phyloP scores from a whole-genome alignment of 2,888 invertebrate species.

The Clostera curtula region DNA sequence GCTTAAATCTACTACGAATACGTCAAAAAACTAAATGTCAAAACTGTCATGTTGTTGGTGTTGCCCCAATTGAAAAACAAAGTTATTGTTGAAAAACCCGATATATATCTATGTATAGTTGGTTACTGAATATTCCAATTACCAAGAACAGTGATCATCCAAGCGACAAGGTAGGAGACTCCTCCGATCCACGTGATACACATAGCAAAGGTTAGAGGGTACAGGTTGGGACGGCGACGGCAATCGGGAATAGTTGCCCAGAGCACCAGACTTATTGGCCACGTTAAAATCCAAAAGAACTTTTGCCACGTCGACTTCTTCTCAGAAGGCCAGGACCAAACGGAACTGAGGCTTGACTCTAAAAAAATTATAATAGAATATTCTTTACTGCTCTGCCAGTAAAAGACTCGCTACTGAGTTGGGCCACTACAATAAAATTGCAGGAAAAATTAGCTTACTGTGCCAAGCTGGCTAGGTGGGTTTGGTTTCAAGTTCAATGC shows the following conservation, averaged over 20 bases:
- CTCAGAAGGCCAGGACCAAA: conserved; percentile 76
- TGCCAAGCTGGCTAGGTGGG: no score
- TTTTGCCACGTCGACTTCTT: conserved; percentile 51
- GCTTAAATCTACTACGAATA: no score
- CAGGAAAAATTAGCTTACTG: no score
- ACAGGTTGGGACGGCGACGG: conserved; percentile 74
- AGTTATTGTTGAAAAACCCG: no score
- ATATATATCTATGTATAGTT: background rate
- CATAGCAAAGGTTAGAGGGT: conserved; percentile 83
- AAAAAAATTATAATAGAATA: conserved; percentile 7
- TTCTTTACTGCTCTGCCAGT: background rate
- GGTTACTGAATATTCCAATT: conserved; percentile 12
- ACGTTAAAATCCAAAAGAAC: conserved; percentile 77
- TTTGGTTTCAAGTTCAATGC: no score
- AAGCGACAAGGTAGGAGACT: conserved; percentile 88
- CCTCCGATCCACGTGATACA: conserved; percentile 88
- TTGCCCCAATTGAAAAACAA: no score
- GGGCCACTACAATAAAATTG: no score
- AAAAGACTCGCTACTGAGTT: no score
- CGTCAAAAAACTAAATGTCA: no score
- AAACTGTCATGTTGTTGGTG: no score
- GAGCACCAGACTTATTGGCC: conserved; percentile 83
- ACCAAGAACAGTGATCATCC: conserved; percentile 90
- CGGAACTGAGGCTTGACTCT: conserved; percentile 41
- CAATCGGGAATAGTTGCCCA: conserved; percentile 87